phyloP scores from a whole-genome alignment of 2,113 vertebrate genomes.

The Jacana jacana region DNA sequence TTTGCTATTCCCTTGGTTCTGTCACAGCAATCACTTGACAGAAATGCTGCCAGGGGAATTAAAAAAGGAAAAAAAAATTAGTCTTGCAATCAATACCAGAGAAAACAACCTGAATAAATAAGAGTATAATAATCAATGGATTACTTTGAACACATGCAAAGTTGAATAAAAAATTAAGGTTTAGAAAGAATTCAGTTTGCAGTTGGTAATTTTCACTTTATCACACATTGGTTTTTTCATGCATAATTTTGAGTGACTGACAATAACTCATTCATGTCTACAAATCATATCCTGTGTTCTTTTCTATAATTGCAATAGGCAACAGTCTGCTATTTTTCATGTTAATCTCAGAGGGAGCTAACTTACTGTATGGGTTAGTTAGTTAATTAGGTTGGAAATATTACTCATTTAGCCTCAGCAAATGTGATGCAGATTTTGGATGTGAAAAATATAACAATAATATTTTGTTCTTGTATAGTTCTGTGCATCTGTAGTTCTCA shows the following conservation, averaged over 20 bases:
- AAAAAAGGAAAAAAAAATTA: neutral
- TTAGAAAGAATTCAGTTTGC: neutral
- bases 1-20: neutral
- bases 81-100: neutral
- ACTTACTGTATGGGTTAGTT: neutral
- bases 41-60: neutral
- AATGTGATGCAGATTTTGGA: neutral
- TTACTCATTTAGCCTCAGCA: conserved; percentile 21
- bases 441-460: neutral
- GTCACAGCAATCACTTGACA: neutral
- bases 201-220: neutral
- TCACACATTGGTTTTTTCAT: neutral
- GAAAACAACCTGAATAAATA: neutral
- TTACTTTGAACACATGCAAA: neutral
- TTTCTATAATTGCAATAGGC: neutral
- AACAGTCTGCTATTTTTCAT: neutral
- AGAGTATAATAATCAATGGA: neutral
- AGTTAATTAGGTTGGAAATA: conserved; percentile 9
- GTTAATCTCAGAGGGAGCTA: neutral
- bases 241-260: neutral
- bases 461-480: neutral
- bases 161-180: neutral
- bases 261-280: neutral
- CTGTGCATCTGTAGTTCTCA: neutral
- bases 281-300: neutral